phyloP scores from a whole-genome alignment of 2,888 invertebrate genomes.

The Trileptium ribeirensis region DNA sequence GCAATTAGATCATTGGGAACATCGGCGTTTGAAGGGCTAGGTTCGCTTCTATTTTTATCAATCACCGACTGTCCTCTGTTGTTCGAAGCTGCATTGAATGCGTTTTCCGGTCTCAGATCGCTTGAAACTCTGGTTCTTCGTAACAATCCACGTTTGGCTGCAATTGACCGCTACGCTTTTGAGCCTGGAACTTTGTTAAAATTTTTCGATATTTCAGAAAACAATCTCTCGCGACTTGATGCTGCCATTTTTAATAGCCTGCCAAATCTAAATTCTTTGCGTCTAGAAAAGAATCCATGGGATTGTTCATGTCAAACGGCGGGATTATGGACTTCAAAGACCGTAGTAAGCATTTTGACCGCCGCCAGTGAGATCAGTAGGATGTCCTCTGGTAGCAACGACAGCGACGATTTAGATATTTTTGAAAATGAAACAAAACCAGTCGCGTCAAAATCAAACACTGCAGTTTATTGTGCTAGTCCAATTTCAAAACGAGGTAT shows the following conservation, averaged over 20 bases:
- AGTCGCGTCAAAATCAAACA: too few species aligned
- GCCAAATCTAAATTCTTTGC: constrained; percentile 11
- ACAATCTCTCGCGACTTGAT: constrained; percentile 12
- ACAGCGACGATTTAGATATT: too few species aligned
- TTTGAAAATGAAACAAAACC: not conserved
- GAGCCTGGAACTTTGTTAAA: not conserved
- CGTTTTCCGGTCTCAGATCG: constrained; percentile 24
- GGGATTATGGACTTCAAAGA: not conserved
- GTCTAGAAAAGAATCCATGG: constrained; percentile 25
- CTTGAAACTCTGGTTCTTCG: constrained; percentile 15
- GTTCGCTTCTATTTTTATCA: not conserved
- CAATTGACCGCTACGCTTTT: constrained; percentile 19
- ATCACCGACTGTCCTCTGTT: constrained; percentile 16
- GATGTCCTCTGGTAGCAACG: too few species aligned
- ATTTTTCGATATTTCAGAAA: constrained; percentile 3
- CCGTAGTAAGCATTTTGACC: not conserved
- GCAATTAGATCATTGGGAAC: constrained; percentile 21
- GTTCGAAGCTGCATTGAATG: constrained; percentile 17
- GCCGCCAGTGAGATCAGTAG: too few species aligned
- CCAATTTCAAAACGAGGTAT: not conserved
- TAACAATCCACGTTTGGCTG: constrained; percentile 16
- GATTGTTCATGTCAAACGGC: constrained; percentile 16
- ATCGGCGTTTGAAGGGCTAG: constrained; percentile 26
- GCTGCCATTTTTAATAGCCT: not conserved
- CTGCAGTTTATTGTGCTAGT: too few species aligned